These are phyloP conservation scores for Lucilia sericata DNA, from an alignment of 1,140 invertebrate species.

Conservation along the genomic window DNA sequence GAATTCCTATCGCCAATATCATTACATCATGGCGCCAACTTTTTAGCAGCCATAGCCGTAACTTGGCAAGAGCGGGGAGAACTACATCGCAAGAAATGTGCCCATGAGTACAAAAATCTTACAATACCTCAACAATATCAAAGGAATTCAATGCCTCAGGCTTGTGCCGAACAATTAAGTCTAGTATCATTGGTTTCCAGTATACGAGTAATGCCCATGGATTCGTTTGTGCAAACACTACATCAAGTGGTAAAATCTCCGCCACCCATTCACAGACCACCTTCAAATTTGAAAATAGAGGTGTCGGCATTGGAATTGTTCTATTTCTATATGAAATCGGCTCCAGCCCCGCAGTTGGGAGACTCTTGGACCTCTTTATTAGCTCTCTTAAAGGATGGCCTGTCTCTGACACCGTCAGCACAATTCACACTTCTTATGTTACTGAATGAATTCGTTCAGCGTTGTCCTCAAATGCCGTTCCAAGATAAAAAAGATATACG, in stretches of 20 bases:
- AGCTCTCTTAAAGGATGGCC: constrained; percentile 82
- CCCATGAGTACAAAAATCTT: constrained; percentile 58
- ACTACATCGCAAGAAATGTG: constrained; percentile 38
- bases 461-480: constrained; percentile 73
- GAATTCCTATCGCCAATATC: constrained; percentile 91
- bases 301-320: constrained; percentile 71
- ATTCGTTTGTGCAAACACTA: constrained; percentile 87
- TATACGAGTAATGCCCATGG: constrained; percentile 86
- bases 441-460: constrained; percentile 88
- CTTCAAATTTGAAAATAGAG: constrained; percentile 73
- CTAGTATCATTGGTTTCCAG: constrained; percentile 84
- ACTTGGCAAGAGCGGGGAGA: constrained; percentile 85
- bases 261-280: constrained; percentile 76
- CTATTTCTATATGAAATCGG: constrained; percentile 79
- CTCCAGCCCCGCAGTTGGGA: constrained; percentile 76
- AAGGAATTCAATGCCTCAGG: constrained; percentile 70
- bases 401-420: constrained; percentile 78
- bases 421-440: constrained; percentile 86
- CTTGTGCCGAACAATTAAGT: constrained; percentile 79
- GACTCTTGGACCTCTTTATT: constrained; percentile 86
- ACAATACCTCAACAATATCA: constrained; percentile 61
- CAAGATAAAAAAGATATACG: constrained; percentile 81
- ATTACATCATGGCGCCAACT: constrained; percentile 84
- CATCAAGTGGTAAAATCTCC: constrained; percentile 85
- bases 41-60: constrained; percentile 87